These are phyloP conservation scores for Actias luna DNA, from an alignment of 2,888 invertebrate species.

Conservation along the genomic window DNA sequence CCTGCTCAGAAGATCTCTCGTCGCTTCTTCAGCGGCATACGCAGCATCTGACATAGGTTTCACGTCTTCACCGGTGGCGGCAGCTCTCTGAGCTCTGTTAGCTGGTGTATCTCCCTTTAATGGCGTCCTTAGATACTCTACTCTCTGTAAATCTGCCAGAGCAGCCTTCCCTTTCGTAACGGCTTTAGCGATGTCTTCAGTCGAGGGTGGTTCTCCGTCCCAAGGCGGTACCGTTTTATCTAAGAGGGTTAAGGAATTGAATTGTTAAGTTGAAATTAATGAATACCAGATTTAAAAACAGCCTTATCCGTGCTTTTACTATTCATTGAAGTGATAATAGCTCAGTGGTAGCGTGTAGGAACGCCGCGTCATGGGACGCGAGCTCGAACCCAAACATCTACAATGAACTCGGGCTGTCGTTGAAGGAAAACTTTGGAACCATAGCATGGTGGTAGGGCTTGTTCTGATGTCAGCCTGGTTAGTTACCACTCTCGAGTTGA, in stretches of 20 bases:
- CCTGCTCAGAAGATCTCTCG: conserved; percentile 79
- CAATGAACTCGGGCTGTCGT: too few relatives aligned
- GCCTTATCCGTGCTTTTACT: too few relatives aligned
- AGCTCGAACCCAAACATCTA: too few relatives aligned
- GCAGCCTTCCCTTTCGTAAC: conserved; percentile 80
- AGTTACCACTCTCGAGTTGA: too few relatives aligned
- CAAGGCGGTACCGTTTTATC: conserved; percentile 48
- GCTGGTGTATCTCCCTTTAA: conserved; percentile 82
- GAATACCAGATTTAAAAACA: too few relatives aligned
- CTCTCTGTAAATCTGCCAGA: conserved; percentile 75
- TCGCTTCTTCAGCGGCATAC: conserved; percentile 86
- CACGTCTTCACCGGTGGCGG: conserved; percentile 83
- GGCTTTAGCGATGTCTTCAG: conserved; percentile 71
- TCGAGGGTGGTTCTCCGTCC: conserved; percentile 47
- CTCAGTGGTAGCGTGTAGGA: too few relatives aligned
- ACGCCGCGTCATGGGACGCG: too few relatives aligned
- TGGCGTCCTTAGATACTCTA: conserved; percentile 76
- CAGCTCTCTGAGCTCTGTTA: conserved; percentile 86
- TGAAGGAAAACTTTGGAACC: too few relatives aligned
- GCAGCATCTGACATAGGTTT: conserved; percentile 85
- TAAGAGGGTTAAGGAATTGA: conserved; percentile 23
- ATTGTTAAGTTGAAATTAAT: not conserved
- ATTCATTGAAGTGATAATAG: too few relatives aligned
- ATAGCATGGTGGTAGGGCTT: too few relatives aligned
- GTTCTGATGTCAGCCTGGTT: too few relatives aligned